Conservation (phyloP, 1,140 invertebrate species). For the Branchinecta lindahli region DNA sequence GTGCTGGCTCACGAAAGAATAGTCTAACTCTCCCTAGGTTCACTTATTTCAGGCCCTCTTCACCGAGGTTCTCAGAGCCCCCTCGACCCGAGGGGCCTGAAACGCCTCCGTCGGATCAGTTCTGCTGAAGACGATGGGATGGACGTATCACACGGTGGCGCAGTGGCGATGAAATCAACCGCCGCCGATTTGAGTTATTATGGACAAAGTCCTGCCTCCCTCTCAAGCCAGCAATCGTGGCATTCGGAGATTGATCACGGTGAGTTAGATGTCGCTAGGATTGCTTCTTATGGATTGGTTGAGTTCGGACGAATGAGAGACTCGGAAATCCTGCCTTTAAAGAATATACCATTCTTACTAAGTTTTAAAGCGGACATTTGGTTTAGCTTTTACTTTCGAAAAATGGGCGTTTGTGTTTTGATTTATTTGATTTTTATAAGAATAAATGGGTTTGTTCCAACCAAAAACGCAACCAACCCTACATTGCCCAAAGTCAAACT, state of each 20-base stretch:
- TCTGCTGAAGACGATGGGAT: conserved; percentile 39
- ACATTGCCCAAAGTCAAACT: too few species aligned
- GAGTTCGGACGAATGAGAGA: not conserved
- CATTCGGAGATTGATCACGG: conserved; percentile 42
- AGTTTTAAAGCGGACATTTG: too few species aligned
- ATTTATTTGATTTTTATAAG: too few species aligned
- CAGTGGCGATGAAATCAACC: conserved; percentile 22
- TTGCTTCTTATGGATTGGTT: not conserved
- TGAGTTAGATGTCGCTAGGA: conserved; percentile 23
- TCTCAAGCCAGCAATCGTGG: conserved; percentile 40
- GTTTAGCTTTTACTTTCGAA: too few species aligned
- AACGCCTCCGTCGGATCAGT: conserved; percentile 40
- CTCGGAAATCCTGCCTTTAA: conserved; percentile 14
- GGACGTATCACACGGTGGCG: conserved; percentile 27
- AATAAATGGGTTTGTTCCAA: too few species aligned
- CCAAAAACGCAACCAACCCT: too few species aligned
- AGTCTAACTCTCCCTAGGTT: not conserved
- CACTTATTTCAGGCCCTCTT: conserved; percentile 27
- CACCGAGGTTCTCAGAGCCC: conserved; percentile 35
- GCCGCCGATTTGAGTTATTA: conserved; percentile 38
- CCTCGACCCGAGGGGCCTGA: conserved; percentile 36
- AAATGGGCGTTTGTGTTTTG: too few species aligned
- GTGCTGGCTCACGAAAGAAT: too few species aligned
- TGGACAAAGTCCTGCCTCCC: conserved; percentile 39
- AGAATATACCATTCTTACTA: too few species aligned